phyloP scores from a whole-genome alignment of 2,888 invertebrate species.

The Autographa gamma region DNA sequence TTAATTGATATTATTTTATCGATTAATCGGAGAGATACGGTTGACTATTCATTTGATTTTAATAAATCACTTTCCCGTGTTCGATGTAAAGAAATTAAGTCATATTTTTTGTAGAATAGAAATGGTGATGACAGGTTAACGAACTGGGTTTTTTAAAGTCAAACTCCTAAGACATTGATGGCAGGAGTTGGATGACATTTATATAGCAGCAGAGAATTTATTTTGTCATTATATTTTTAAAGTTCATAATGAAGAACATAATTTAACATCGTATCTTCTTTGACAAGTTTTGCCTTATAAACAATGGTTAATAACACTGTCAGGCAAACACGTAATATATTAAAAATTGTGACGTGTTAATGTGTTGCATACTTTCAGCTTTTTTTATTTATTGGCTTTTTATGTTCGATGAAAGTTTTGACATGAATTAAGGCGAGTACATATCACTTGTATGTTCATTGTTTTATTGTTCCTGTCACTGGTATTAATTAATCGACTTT shows the following conservation, averaged over 20 bases:
- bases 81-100: not conserved
- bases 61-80: not conserved
- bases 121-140: not conserved
- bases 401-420: constrained; percentile 37
- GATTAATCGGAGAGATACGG: not conserved
- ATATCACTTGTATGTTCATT: not conserved
- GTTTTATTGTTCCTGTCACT: constrained; percentile 18
- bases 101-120: too few species aligned
- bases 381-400: constrained; percentile 23
- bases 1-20: not conserved
- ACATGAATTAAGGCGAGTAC: not conserved
- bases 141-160: not conserved
- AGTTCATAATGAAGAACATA: not conserved
- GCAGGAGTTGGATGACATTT: not conserved
- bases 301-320: constrained; percentile 14
- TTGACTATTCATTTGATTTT: not conserved
- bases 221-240: not conserved
- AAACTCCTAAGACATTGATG: not conserved
- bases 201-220: not conserved
- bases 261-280: not conserved
- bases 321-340: constrained; percentile 13
- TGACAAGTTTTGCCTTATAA: constrained; percentile 7
- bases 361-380: constrained; percentile 16
- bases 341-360: constrained; percentile 13
- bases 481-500: constrained; percentile 32